Evolutionary conservation across 1,140 invertebrate species (phyloP).

Genomic region (Agrilus planipennis): DNA sequence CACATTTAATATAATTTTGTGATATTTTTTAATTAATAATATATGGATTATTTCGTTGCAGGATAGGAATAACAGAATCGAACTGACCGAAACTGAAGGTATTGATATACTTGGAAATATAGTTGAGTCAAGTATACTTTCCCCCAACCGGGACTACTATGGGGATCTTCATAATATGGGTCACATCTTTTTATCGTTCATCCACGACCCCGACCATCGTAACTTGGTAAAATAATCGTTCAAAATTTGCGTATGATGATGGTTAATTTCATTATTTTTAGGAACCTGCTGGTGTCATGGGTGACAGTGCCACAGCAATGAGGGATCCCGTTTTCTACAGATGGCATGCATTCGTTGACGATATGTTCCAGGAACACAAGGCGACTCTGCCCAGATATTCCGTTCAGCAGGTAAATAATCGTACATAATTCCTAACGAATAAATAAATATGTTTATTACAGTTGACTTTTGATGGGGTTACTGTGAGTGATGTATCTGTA

Average conservation of each 20-base stretch:
- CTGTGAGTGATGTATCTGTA: conserved; percentile 41
- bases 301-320: conserved; percentile 56
- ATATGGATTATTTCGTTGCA: too few species aligned
- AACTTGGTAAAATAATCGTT: conserved; percentile 47
- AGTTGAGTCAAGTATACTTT: conserved; percentile 59
- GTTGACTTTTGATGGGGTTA: conserved; percentile 52
- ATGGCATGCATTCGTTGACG: conserved; percentile 70
- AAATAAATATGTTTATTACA: conserved; percentile 24
- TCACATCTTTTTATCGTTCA: conserved; percentile 49
- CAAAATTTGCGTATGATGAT: not conserved
- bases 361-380: conserved; percentile 69
- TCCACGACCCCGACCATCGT: conserved; percentile 61
- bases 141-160: conserved; percentile 54
- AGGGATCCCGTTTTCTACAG: conserved; percentile 77
- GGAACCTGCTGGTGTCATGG: conserved; percentile 54
- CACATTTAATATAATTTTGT: too few species aligned
- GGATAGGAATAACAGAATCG: not conserved
- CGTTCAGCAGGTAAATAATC: conserved; percentile 37
- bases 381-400: conserved; percentile 51
- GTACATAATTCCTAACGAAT: not conserved
- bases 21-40: too few species aligned
- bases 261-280: conserved; percentile 16
- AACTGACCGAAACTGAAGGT: conserved; percentile 51
- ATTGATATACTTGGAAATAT: conserved; percentile 73
- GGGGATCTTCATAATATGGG: conserved; percentile 67